These are phyloP conservation scores for Borostomias antarcticus DNA, from an alignment of 2,797 vertebrate species.

Conservation along the genomic window DNA sequence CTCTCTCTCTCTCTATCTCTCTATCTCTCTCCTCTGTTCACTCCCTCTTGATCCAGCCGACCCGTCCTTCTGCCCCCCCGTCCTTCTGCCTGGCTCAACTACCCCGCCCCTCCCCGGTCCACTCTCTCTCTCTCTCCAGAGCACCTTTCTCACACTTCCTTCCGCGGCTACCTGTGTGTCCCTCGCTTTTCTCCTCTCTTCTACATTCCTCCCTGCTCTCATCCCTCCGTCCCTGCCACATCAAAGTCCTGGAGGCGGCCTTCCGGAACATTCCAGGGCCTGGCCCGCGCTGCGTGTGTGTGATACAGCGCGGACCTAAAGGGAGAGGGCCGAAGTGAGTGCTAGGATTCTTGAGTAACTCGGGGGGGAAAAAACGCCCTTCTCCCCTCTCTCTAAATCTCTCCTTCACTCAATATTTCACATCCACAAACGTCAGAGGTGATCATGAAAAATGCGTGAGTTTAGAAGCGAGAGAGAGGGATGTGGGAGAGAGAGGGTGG, in stretches of 20 bases:
- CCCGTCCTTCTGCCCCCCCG: constrained; percentile 48
- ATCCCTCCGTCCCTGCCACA: constrained; percentile 61
- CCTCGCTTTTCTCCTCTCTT: constrained; percentile 51
- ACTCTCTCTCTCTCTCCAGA: constrained; percentile 6
- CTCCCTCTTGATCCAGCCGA: constrained; percentile 21
- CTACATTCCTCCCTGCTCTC: constrained; percentile 50
- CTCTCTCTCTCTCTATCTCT: constrained; percentile 46
- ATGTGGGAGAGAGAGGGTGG: not conserved
- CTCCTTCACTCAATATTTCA: constrained; percentile 76
- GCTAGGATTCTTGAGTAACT: constrained; percentile 63
- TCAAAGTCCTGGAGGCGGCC: constrained; percentile 75
- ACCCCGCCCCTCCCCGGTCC: not conserved
- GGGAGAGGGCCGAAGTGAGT: constrained; percentile 1
- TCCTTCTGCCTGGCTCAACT: constrained; percentile 55
- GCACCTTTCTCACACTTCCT: constrained; percentile 23
- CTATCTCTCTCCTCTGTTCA: constrained; percentile 39
- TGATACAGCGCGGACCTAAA: constrained; percentile 45
- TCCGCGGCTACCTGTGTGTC: constrained; percentile 48
- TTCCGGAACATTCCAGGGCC: constrained; percentile 70
- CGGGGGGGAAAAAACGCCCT: constrained; percentile 66
- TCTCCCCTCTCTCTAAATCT: constrained; percentile 56
- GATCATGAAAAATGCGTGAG: too few species aligned
- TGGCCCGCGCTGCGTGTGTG: constrained; percentile 65
- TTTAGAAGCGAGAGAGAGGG: too few species aligned
- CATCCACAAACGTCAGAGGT: constrained; percentile 71